Evolutionary conservation across 2,797 vertebrate species (phyloP).

Genomic region (Anniella stebbinsi): DNA sequence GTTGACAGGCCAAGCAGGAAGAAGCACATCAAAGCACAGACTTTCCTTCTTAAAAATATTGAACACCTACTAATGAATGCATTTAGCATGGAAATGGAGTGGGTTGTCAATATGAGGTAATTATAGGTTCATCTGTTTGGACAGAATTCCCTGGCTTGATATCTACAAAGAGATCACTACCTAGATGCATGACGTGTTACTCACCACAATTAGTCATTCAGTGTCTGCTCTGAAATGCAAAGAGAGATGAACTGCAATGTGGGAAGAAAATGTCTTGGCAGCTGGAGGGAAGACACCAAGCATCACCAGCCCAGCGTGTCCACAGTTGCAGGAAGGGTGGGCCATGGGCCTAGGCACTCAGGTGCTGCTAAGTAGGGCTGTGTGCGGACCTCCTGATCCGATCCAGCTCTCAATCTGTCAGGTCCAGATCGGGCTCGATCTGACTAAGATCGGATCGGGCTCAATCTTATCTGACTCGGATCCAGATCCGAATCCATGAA

Average conservation of each 20-base stretch:
- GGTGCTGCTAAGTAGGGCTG: no score
- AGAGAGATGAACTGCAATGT: conserved; percentile 35
- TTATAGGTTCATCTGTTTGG: conserved; percentile 49
- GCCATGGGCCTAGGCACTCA: no score
- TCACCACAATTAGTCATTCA: conserved; percentile 44
- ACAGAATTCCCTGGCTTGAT: conserved; percentile 34
- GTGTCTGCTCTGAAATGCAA: conserved; percentile 45
- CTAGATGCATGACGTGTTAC: conserved; percentile 8
- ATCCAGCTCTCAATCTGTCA: no score
- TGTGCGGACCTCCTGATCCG: no score
- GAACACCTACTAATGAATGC: conserved; percentile 32
- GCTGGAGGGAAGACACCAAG: conserved; percentile 29
- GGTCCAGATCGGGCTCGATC: no score
- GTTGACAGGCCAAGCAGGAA: not conserved
- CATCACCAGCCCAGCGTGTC: not conserved
- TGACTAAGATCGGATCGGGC: no score
- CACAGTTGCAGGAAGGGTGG: no score
- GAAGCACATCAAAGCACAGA: not conserved
- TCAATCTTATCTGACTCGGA: no score
- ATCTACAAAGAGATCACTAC: conserved; percentile 30
- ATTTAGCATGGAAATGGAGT: fast-evolving
- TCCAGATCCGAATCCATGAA: no score
- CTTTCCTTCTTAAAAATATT: not conserved
- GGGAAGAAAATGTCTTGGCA: not conserved
- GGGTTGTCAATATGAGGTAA: not conserved